These are phyloP conservation scores for Acleris emargana DNA, from an alignment of 2,888 invertebrate species.

Conservation along the genomic window DNA sequence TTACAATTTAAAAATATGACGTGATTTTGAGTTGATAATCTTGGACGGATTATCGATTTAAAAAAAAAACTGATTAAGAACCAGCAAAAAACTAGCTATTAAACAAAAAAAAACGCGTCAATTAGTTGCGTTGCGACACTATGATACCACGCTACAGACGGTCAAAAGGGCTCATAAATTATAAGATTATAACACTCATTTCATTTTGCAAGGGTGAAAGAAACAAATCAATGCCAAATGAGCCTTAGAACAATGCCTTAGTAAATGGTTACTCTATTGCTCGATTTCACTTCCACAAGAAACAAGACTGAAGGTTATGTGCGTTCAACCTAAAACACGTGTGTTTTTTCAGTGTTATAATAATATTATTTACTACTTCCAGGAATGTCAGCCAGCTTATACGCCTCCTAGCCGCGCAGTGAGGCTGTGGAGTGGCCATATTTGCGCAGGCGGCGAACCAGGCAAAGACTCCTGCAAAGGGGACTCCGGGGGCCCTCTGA, in stretches of 20 bases:
- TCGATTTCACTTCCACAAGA: conserved; percentile 7
- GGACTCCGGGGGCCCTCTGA: conserved; percentile 87
- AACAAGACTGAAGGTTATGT: conserved; percentile 3
- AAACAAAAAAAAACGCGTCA: background rate
- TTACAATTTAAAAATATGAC: too few relatives aligned
- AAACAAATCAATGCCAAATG: background rate
- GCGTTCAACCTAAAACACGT: background rate
- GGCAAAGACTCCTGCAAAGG: conserved; percentile 85
- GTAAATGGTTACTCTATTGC: background rate
- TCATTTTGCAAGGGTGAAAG: too few relatives aligned
- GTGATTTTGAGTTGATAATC: too few relatives aligned
- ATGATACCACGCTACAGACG: background rate
- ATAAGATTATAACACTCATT: background rate
- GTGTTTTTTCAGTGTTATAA: background rate
- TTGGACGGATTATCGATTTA: too few relatives aligned
- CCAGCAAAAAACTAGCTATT: background rate
- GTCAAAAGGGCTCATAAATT: background rate
- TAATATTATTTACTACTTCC: conserved; percentile 32
- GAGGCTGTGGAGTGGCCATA: conserved; percentile 52
- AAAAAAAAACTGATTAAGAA: too few relatives aligned
- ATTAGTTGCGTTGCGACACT: background rate
- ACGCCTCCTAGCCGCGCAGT: conserved; percentile 42
- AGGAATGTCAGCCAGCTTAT: conserved; percentile 54
- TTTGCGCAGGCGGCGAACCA: conserved; percentile 85
- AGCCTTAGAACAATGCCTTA: background rate